phyloP scores from a whole-genome alignment of 2,888 invertebrate genomes.

The Venustoraphidia nigricollis region DNA sequence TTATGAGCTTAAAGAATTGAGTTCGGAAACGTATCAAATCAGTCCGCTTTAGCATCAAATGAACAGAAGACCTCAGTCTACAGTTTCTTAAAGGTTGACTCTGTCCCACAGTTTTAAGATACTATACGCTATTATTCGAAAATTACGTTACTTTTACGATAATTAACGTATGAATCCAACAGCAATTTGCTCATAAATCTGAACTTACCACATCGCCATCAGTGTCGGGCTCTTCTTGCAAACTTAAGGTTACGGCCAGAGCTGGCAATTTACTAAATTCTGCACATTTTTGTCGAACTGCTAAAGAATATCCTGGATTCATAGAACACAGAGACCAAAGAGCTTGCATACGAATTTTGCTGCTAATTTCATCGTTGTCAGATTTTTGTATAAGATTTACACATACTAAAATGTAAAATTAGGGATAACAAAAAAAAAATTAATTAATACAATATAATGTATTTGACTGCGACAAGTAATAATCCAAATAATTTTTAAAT shows the following conservation, averaged over 20 bases:
- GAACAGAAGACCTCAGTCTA: too few species aligned
- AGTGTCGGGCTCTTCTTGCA: conserved; percentile 35
- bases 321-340: conserved; percentile 72
- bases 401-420: conserved; percentile 43
- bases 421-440: conserved; percentile 3
- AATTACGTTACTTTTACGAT: too few species aligned
- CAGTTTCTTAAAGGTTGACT: too few species aligned
- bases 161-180: too few species aligned
- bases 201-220: conserved; percentile 25
- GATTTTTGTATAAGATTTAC: conserved; percentile 73
- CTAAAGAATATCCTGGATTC: conserved; percentile 75
- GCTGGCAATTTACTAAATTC: conserved; percentile 83
- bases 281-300: conserved; percentile 75
- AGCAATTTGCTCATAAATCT: too few species aligned
- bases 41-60: too few species aligned
- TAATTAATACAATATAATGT: background rate
- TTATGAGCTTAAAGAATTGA: background rate
- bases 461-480: conserved; percentile 1
- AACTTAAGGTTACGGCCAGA: conserved; percentile 66
- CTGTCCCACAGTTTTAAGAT: too few species aligned
- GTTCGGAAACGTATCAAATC: too few species aligned
- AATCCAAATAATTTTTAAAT: background rate
- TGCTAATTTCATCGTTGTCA: conserved; percentile 78
- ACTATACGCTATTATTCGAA: too few species aligned
- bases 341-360: conserved; percentile 57